Conservation (phyloP, 2,113 vertebrate species). For the Triplophysa dalaica region DNA sequence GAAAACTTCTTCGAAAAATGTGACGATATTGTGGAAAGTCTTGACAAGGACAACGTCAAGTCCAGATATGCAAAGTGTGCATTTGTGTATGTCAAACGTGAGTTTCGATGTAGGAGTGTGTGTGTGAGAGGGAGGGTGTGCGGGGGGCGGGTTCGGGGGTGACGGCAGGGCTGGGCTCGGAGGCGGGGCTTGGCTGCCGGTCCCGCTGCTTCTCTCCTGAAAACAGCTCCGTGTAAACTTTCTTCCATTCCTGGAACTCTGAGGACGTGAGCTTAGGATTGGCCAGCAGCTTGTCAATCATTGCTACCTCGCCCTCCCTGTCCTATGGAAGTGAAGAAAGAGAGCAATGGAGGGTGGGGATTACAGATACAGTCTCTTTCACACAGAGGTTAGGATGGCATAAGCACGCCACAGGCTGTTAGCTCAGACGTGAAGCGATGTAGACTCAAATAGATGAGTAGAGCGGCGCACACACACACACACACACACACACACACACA, state of each 20-base stretch:
- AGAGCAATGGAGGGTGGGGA: slow-evolving; percentile 62
- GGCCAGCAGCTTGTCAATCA: slow-evolving; percentile 94
- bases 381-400: slow-evolving; percentile 41
- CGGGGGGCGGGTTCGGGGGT: slow-evolving; percentile 75
- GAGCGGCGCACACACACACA: slow-evolving; percentile 50
- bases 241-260: slow-evolving; percentile 97
- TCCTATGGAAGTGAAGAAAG: slow-evolving; percentile 83
- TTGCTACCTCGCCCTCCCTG: slow-evolving; percentile 96
- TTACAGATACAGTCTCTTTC: slow-evolving; percentile 52
- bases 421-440: slow-evolving; percentile 61
- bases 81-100: slow-evolving; percentile 81
- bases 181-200: slow-evolving; percentile 76
- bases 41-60: not conserved
- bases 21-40: not conserved
- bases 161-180: slow-evolving; percentile 71
- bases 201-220: slow-evolving; percentile 74
- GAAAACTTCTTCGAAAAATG: not conserved
- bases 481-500: slow-evolving; percentile 55
- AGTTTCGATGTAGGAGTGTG: slow-evolving; percentile 97
- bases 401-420: slow-evolving; percentile 50
- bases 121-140: slow-evolving; percentile 87
- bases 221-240: slow-evolving; percentile 93
- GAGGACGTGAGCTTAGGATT: slow-evolving; percentile 91
- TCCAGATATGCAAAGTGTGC: slow-evolving; percentile 9
- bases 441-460: slow-evolving; percentile 53